Percentiles rank a stretch among this genome's conserved stretches.
These are phyloP conservation scores for Oeneis ivallda DNA, from an alignment of 2,888 invertebrate species.

Conservation along the genomic window DNA sequence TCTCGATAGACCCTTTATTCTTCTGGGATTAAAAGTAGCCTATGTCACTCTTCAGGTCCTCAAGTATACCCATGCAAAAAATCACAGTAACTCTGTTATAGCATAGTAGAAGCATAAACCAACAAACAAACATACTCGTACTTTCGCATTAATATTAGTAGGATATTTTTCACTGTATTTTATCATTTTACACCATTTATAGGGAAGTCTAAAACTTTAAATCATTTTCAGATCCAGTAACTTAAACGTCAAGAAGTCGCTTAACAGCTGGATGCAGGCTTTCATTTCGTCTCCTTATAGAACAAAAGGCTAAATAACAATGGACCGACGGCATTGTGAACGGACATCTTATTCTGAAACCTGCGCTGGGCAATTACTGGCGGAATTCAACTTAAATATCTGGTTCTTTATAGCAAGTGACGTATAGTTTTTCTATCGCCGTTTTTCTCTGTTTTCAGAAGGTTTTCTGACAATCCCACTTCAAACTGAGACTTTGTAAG, in stretches of 20 bases:
- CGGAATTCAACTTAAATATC: constrained; percentile 25
- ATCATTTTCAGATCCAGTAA: constrained; percentile 10
- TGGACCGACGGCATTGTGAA: constrained; percentile 35
- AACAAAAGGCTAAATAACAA: constrained; percentile 40
- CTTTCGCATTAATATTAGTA: too few species aligned
- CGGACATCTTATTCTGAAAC: constrained; percentile 39
- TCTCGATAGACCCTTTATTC: too few species aligned
- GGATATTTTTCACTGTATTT: too few species aligned
- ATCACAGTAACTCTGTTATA: too few species aligned
- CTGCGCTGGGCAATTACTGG: constrained; percentile 36
- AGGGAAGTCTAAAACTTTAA: neutral
- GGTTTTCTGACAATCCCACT: too few species aligned
- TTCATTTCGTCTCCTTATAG: constrained; percentile 36
- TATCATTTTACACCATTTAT: neutral
- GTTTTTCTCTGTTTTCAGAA: too few species aligned
- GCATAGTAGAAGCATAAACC: too few species aligned
- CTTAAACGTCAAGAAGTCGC: constrained; percentile 4
- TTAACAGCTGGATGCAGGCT: constrained; percentile 23
- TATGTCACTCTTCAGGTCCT: too few species aligned
- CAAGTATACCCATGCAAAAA: too few species aligned
- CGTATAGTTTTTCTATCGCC: neutral
- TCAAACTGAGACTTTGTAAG: too few species aligned
- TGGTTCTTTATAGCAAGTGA: neutral
- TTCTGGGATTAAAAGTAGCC: too few species aligned
- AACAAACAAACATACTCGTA: too few species aligned